phyloP scores from a whole-genome alignment of 2,113 vertebrate genomes.

The Chaetorhynchus papuensis region DNA sequence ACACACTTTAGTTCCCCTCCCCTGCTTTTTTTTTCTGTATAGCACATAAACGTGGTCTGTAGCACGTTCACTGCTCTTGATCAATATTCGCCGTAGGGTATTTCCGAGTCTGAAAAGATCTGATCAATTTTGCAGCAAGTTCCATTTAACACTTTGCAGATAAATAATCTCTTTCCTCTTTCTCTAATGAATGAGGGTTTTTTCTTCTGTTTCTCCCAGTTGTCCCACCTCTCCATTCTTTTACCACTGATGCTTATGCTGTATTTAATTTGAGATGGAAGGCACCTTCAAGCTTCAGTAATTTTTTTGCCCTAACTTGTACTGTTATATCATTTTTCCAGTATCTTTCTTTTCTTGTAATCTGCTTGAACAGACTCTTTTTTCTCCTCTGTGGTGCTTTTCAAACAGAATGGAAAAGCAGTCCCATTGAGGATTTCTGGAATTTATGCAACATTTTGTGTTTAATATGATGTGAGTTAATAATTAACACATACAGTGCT shows the following conservation, averaged over 20 bases:
- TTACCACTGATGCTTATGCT: not conserved
- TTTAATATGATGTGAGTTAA: not conserved
- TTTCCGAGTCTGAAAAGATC: conserved; percentile 54
- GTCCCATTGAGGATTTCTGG: not conserved
- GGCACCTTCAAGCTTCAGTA: conserved; percentile 39
- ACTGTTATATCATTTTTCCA: not conserved
- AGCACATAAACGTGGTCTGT: not conserved
- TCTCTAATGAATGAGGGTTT: conserved; percentile 30
- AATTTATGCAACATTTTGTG: not conserved
- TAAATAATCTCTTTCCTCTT: conserved; percentile 61
- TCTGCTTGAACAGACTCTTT: not conserved
- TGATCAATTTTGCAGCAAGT: conserved; percentile 65
- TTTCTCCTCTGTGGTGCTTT: not conserved
- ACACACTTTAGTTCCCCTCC: not conserved
- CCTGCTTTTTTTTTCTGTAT: not conserved
- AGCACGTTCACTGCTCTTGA: conserved; percentile 17
- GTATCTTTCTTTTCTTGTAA: not conserved
- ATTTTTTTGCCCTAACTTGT: not conserved
- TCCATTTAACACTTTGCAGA: conserved; percentile 57
- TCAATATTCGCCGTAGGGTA: conserved; percentile 53
- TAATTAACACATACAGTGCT: not conserved
- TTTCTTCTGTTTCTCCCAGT: not conserved
- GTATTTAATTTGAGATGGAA: conserved; percentile 49
- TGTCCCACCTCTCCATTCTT: not conserved
- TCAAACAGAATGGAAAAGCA: not conserved